These are phyloP conservation scores for Cathartes aura DNA, from an alignment of 2,113 vertebrate species.

Conservation along the genomic window DNA sequence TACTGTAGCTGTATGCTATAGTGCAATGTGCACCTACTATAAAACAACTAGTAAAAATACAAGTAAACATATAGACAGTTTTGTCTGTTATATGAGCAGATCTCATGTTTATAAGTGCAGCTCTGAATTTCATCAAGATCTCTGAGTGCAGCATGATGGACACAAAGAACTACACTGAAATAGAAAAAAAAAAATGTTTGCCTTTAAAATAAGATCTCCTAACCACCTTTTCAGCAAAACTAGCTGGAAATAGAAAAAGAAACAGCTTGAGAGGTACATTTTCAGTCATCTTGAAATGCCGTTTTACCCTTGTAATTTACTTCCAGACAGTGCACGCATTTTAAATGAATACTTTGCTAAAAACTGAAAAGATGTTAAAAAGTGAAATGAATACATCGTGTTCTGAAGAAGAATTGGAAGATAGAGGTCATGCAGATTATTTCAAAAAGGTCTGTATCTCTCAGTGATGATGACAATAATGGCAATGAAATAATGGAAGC, in stretches of 20 bases:
- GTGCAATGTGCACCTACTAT: neutral
- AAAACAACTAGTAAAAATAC: neutral
- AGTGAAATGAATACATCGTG: slow-evolving; percentile 53
- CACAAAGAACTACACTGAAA: neutral
- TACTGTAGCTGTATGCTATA: neutral
- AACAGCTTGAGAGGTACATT: slow-evolving; percentile 20
- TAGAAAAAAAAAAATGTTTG: neutral
- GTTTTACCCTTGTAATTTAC: slow-evolving; percentile 70
- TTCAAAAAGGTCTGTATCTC: slow-evolving; percentile 40
- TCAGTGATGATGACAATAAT: slow-evolving; percentile 22
- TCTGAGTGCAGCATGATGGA: neutral
- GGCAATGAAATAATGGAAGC: slow-evolving; percentile 37
- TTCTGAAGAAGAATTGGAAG: slow-evolving; percentile 47
- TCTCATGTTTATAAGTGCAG: neutral
- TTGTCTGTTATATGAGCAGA: neutral
- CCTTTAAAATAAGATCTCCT: slow-evolving; percentile 11
- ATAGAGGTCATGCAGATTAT: slow-evolving; percentile 59
- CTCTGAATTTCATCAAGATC: neutral
- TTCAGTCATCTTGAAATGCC: slow-evolving; percentile 67
- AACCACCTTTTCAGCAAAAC: slow-evolving; percentile 18
- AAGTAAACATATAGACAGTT: neutral
- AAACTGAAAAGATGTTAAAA: slow-evolving; percentile 68
- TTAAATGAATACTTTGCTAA: slow-evolving; percentile 68
- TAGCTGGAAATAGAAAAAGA: slow-evolving; percentile 41
- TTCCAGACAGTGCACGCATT: slow-evolving; percentile 47